Evolutionary conservation across 2,113 vertebrate genomes (phyloP).

Genomic region (Acanthisitta chloris): DNA sequence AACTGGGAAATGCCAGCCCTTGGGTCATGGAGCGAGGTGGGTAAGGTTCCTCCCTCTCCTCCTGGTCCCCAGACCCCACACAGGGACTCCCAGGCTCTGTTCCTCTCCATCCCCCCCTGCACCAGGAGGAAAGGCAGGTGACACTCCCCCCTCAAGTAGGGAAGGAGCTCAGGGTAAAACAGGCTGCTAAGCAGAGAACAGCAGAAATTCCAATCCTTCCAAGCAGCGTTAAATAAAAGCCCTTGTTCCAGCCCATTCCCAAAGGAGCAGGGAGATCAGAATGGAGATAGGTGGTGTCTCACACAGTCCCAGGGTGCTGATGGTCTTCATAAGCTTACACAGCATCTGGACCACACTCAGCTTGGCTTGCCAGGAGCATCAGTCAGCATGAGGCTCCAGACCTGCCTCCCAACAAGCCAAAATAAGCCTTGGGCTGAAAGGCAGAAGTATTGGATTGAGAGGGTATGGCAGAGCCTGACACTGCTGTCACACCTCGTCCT

Average conservation of each 20-base stretch:
- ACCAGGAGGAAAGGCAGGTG: background rate
- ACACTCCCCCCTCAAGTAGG: too few species aligned
- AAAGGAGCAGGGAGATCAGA: background rate
- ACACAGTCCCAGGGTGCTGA: background rate
- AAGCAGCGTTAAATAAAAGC: background rate
- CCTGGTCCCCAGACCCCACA: background rate
- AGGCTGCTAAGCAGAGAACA: background rate
- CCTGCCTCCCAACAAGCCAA: background rate
- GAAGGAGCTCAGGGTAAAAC: background rate
- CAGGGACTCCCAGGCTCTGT: background rate
- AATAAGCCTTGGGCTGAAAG: background rate
- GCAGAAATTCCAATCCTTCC: background rate
- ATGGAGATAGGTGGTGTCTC: accelerated
- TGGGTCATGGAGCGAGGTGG: accelerated
- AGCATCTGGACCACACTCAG: background rate
- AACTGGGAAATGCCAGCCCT: background rate
- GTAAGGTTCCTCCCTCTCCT: background rate
- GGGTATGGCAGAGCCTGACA: accelerated
- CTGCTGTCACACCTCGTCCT: background rate
- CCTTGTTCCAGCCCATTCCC: background rate
- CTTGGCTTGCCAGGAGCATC: background rate
- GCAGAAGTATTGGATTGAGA: accelerated
- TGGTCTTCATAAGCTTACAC: background rate
- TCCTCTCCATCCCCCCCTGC: background rate
- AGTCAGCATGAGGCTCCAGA: background rate